These are phyloP conservation scores for Tupiocoris notatus DNA, from an alignment of 2,888 invertebrate species.

Conservation along the genomic window DNA sequence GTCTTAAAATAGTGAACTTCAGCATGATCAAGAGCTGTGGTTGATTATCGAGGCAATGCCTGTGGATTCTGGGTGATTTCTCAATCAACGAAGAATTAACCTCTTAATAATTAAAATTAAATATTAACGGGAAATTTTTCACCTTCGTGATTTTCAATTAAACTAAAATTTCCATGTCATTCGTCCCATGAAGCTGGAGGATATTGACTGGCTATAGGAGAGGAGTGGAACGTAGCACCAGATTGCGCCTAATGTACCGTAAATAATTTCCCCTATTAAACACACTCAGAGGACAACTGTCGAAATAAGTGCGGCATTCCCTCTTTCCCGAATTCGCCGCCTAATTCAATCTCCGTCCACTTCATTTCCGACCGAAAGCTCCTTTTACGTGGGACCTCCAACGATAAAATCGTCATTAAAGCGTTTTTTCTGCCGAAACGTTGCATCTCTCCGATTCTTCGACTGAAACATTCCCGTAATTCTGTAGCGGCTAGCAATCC, in stretches of 20 bases:
- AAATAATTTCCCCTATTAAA: constrained; percentile 33
- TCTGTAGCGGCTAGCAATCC: neutral
- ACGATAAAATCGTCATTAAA: constrained; percentile 18
- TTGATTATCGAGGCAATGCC: too few relatives aligned
- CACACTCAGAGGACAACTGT: constrained; percentile 29
- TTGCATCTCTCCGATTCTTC: neutral
- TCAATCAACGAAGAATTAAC: too few relatives aligned
- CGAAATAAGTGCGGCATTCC: constrained; percentile 22
- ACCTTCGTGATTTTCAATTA: too few relatives aligned
- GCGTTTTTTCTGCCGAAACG: neutral
- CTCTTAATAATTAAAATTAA: too few relatives aligned
- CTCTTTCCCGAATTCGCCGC: neutral
- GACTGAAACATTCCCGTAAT: constrained; percentile 30
- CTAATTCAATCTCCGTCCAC: constrained; percentile 17
- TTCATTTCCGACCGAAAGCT: constrained; percentile 12
- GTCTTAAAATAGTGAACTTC: too few relatives aligned
- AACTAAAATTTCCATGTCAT: neutral
- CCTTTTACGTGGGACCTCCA: constrained; percentile 16
- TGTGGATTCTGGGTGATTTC: too few relatives aligned
- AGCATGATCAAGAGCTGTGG: too few relatives aligned
- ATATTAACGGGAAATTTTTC: too few relatives aligned
- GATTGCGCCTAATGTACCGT: constrained; percentile 39
- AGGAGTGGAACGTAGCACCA: neutral
- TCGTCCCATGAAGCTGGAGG: neutral
- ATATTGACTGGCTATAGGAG: neutral